A percentile compares a stretch with the other conserved stretches of the same genome.
Evolutionary conservation across 1,140 invertebrate species (phyloP).

Genomic region (Cydia splendana): DNA sequence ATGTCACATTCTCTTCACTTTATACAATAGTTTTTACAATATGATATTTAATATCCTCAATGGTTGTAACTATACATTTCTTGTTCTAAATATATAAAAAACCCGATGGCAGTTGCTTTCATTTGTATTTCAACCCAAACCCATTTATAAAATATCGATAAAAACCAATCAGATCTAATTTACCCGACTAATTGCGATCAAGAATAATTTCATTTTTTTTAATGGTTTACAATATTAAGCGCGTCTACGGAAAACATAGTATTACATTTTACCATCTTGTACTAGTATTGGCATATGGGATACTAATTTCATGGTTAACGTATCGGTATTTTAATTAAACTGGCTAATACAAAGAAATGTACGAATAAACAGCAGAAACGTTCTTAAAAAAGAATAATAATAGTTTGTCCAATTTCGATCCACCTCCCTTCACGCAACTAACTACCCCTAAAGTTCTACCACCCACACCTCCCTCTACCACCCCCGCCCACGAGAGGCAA

Average conservation of each 20-base stretch:
- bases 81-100: slow-evolving; percentile 82
- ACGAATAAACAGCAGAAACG: not conserved
- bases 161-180: not conserved
- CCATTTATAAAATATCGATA: not conserved
- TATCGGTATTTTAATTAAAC: too few species aligned
- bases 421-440: not conserved
- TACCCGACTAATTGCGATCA: not conserved
- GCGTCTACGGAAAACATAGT: too few species aligned
- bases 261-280: too few species aligned
- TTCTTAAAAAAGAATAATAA: not conserved
- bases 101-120: slow-evolving; percentile 58
- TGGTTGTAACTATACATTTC: slow-evolving; percentile 82
- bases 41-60: slow-evolving; percentile 82
- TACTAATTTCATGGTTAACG: too few species aligned
- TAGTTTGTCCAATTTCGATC: not conserved
- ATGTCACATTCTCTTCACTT: slow-evolving; percentile 80
- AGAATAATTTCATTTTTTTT: too few species aligned
- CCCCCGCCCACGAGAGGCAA: not conserved
- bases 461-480: not conserved
- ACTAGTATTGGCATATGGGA: too few species aligned
- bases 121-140: slow-evolving; percentile 39
- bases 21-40: slow-evolving; percentile 81
- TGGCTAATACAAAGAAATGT: not conserved
- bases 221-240: too few species aligned
- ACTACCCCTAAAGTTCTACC: not conserved